Conservation (phyloP, 2,797 vertebrate species). For the Diceros bicornis region DNA sequence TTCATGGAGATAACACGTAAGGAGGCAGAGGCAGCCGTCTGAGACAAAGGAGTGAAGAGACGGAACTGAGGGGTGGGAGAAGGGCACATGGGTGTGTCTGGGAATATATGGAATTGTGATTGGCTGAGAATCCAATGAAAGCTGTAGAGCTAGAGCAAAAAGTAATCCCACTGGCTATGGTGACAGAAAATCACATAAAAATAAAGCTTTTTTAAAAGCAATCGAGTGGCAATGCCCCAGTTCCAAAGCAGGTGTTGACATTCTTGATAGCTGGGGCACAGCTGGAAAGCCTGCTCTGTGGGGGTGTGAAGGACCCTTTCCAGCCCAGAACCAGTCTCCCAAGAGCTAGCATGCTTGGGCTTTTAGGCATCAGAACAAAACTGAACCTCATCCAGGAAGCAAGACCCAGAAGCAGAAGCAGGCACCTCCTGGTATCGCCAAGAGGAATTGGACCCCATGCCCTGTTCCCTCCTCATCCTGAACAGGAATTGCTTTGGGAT, state of each 20-base stretch:
- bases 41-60: neutral
- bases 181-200: neutral
- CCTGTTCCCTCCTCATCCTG: neutral
- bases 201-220: neutral
- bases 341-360: neutral
- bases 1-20: neutral
- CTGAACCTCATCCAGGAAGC: neutral
- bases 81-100: neutral
- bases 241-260: neutral
- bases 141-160: neutral
- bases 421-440: neutral
- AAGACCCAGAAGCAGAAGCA: neutral
- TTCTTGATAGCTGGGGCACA: neutral
- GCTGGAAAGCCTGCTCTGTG: neutral
- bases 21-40: neutral
- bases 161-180: neutral
- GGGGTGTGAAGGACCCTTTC: neutral
- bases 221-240: neutral
- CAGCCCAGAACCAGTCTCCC: neutral
- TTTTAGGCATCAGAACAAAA: neutral
- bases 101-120: neutral
- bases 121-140: neutral
- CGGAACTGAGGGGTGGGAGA: neutral
- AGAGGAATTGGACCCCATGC: neutral
- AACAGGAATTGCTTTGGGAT: neutral